Conservation (phyloP, 2,797 vertebrate genomes). For the Triplophysa bombifrons region DNA sequence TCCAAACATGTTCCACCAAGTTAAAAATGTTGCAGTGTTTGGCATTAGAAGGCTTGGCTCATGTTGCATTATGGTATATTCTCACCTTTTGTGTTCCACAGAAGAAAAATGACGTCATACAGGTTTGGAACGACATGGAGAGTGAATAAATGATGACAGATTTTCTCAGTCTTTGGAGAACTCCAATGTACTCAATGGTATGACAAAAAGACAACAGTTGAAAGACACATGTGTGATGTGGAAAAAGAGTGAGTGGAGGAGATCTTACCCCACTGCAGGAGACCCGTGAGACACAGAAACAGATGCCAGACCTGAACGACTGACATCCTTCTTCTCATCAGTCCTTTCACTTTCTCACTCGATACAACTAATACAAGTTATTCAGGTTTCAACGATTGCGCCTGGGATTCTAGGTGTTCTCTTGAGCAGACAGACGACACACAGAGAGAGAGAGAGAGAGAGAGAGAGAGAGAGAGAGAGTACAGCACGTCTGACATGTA, state of each 20-base stretch:
- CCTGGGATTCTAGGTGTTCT: not conserved
- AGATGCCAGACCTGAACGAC: slow-evolving; percentile 37
- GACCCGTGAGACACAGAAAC: slow-evolving; percentile 52
- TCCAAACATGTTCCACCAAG: too few relatives aligned
- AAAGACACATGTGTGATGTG: not conserved
- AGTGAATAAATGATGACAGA: too few relatives aligned
- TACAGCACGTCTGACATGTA: not conserved
- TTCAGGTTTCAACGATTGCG: not conserved
- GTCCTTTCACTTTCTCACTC: not conserved
- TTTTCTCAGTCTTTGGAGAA: too few relatives aligned
- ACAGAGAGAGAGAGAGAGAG: not conserved
- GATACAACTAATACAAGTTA: not conserved
- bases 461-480: too few relatives aligned
- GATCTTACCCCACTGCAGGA: slow-evolving; percentile 49
- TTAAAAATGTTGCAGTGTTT: too few relatives aligned
- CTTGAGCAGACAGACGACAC: not conserved
- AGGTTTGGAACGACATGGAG: too few relatives aligned
- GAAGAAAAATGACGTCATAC: too few relatives aligned
- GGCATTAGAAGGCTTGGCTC: too few relatives aligned
- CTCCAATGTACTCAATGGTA: too few relatives aligned
- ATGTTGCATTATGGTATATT: too few relatives aligned
- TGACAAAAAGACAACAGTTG: too few relatives aligned
- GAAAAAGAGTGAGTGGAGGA: not conserved
- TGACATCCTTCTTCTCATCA: slow-evolving; percentile 60
- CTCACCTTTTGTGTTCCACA: too few relatives aligned